Evolutionary conservation across 2,888 invertebrate species (phyloP), one percentile per base, ranked within the genome.

Genomic region (Hirtodrosophila duncani): DNA sequence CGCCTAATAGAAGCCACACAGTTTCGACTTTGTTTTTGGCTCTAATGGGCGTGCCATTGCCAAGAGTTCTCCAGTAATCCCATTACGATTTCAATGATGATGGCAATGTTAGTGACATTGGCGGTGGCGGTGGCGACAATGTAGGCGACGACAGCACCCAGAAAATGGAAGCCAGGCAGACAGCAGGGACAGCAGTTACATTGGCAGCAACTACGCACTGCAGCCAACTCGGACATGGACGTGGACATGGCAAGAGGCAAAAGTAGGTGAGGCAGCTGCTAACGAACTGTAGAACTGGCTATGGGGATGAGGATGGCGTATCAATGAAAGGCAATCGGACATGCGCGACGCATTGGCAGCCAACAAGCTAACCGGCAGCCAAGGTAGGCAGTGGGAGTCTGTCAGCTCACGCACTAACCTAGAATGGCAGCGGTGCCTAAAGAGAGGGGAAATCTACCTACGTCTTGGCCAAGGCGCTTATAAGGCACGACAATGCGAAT

Each of bases 241-340:
- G 16, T 13, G 24, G 23, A 58, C 55, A 64, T 60, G 56, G 64
- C 51, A 55, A 60, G 39, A 29, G 33, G 62, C 58, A 63, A 72
- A 77, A 66, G 61, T 80, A 77, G 72, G 80, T 75, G 80, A 79
- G 63, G 67, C 67, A 53, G 67, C 56, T 50, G 60, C 71, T 79
- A 71, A 71, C 71, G 75, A 79, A 64, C n/a, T 7, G 42, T 21
- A 39, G 41, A 36, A 58, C 38, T 52, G 46, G 42, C 53, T 42
- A 50, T 8, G 2, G 13, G 11, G 8, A 14, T 21, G 10, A 7
- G n/a, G 7, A 7, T 3, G 24, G 26, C 3, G 55, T 74, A 79
- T 79, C 80, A 75, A 80, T 72, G 78, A 44, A 56, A 77, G 62
- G 61, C 66, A 59, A 80, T 80, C 74, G 69, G 78, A 75, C 74